Base-by-base conservation (phyloP, 2,797 vertebrate genomes). In the Tamandua tetradactyla region DNA sequence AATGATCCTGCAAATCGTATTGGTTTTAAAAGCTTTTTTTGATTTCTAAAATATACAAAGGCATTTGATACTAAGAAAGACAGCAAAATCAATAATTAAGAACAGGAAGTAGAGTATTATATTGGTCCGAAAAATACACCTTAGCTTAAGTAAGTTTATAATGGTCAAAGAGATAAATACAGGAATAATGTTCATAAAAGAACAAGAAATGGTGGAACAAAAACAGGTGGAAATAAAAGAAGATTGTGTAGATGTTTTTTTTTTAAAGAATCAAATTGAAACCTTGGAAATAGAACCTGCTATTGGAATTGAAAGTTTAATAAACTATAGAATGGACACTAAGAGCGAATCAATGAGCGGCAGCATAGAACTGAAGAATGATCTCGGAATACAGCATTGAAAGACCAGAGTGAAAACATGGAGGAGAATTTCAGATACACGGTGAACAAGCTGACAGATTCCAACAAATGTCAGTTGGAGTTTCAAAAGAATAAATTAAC, bases 21-120 rank as follows among this genome's bases (percentile, higher is more conserved):
- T 25, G 66, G 20, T 25, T 30, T 84, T 44, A 47, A 87, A 87
- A 83, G 20, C 4, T 22, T 92, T 91, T 59, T 84, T 79, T n/a
- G 25, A 57, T 78, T 88, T 82, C 7, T 85, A 85, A 85, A 93
- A 89, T 80, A 61, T 30, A 61, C 59, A 80, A 59, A 83, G 47
- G 87, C 25, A n/a, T 93, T 89, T 37, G 44, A 92, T 74, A 25
- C 14, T 68, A 72, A 81, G 55, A 68, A 76, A 61, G 7, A 62
- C 68, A 95, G 40, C 22, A 87, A 83, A 85, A 62, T 40, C 10
- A 10, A 30, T 35, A 27, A 76, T 23, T 47, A 74, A 89, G 42
- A 27, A 35, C n/a, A 66, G 47, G 82, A 55, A 49, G 71, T 80
- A 57, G 76, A 94, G 57, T 59, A 59, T 12, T 35, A 32, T 55